Base-by-base conservation (phyloP, 1,140 invertebrate genomes). In the Manduca sexta region DNA sequence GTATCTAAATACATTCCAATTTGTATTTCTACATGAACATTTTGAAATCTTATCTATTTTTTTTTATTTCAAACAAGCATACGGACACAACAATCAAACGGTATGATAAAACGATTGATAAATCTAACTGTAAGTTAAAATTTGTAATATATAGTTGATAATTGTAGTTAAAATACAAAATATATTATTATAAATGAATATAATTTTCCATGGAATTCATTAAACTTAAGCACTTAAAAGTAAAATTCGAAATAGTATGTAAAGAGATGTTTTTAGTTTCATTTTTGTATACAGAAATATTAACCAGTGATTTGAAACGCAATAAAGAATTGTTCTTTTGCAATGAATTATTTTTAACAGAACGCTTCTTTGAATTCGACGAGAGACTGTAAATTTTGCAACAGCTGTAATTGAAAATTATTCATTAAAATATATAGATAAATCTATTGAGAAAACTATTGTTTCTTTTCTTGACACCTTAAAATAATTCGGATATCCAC, bases 391-490 rank as follows among this genome's bases (percentile, higher is more conserved):
- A 74, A 15, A 66, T 60, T 72, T 64, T 71, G 63, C 61, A 56
- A 75, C 73, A 84, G 62, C 77, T 84, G 81, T 84, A 82, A 65
- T 84, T 78, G 69, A 79, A 60, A 80, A 73, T 67, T 82, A 84
- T 81, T 84, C 78, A 84, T 81, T 82, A 81, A 84, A 84, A 84
- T 82, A 84, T 82, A 84, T 82, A 82, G 78, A 84, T 84, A 81
- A 82, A 82, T 82, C 77, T 84, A 84, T 84, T 84, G 81, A 84
- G 64, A 74, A 69, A 76, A 73, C 61, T 46, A 54, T 58, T 35
- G 44, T 50, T 68, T 64, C 55, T 69, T 78, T 72, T 41, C 49
- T 52, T 64, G 52, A 29, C 1, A 14, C 18, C 11, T 16, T 16
- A 3, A 17, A n/a, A 26, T 0, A 5, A 8, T 26, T 8, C 8